Base-by-base conservation (phyloP, 1,140 invertebrate species). In the Apis florea region DNA sequence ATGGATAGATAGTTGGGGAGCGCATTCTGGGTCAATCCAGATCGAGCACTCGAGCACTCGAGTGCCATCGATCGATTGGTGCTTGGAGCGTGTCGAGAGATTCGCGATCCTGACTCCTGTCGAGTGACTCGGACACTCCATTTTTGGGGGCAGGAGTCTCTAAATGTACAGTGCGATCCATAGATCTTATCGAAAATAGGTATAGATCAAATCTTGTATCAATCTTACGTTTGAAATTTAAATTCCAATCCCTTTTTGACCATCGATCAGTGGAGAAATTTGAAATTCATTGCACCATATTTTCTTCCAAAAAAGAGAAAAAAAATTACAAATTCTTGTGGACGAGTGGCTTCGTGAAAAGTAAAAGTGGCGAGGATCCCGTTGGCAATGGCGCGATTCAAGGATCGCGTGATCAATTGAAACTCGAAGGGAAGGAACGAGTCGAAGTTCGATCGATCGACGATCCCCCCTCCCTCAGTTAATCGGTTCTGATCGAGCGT, bases 311-410 rank as follows among this genome's bases (percentile, higher is more conserved):
- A 40, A 40, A 40, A 40, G 6, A 40, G 6, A 40, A 3, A 31
- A 31, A 31, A 3, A 40, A 31, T 31, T 31, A 31, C 31, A 40
- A 40, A 40, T 40, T 40, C 31, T 40, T 40, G 31, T 40, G 19
- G 71, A 66, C 49, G 19, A 47, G 59, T 15, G 63, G 79, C 71
- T 68, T 54, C 63, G 79, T 31, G 64, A 67, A 31, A 79, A 13
- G 71, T 53, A 56, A n/a, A n/a, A 79, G 31, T 71, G 56, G 74
- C 56, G 67, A n/a, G 31, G 11, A 17, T 26, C 8, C 11, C n/a
- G n/a, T n/a, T 11, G 71, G 72, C 71, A 67, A 80, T 80, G 79
- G 72, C 53, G 56, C 24, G 56, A 1, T 47, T 9, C 31, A 21
- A 67, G 68, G 11, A 17, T 68, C 10, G 51, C 40, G 24, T 26